These are phyloP conservation scores for Trichonephila clavipes DNA, from an alignment of 1,140 invertebrate genomes.

Conservation along the genomic window DNA sequence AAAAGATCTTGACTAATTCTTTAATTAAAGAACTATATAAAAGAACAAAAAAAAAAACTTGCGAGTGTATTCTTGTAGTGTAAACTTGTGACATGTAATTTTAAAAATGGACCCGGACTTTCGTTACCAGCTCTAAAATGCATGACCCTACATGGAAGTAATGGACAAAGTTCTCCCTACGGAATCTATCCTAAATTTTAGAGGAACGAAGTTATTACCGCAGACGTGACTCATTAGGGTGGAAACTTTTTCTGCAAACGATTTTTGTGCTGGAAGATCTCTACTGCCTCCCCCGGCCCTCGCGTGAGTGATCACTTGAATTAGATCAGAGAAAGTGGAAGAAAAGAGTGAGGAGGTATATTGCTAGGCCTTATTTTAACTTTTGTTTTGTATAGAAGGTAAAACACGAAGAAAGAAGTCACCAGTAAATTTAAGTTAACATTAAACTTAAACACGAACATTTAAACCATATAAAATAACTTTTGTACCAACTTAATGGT, in stretches of 20 bases:
- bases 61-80: background rate
- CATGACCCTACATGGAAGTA: slow-evolving; percentile 5
- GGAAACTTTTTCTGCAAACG: slow-evolving; percentile 48
- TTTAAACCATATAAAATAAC: too few species aligned
- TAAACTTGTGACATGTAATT: slow-evolving; percentile 40
- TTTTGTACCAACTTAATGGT: too few species aligned
- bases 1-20: too few species aligned
- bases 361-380: background rate
- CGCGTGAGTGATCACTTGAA: slow-evolving; percentile 11
- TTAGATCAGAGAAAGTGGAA: background rate
- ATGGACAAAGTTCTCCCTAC: slow-evolving; percentile 19
- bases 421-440: too few species aligned
- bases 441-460: too few species aligned
- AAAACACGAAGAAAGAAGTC: background rate
- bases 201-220: slow-evolving; percentile 41
- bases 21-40: too few species aligned
- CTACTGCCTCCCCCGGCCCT: background rate
- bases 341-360: background rate
- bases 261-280: background rate
- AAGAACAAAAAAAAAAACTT: background rate
- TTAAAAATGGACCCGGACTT: background rate
- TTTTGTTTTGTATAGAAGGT: background rate
- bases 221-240: slow-evolving; percentile 47
- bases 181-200: slow-evolving; percentile 7
- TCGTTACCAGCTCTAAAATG: background rate